phyloP scores from a whole-genome alignment of 2,113 vertebrate genomes.

The Junco hyemalis region DNA sequence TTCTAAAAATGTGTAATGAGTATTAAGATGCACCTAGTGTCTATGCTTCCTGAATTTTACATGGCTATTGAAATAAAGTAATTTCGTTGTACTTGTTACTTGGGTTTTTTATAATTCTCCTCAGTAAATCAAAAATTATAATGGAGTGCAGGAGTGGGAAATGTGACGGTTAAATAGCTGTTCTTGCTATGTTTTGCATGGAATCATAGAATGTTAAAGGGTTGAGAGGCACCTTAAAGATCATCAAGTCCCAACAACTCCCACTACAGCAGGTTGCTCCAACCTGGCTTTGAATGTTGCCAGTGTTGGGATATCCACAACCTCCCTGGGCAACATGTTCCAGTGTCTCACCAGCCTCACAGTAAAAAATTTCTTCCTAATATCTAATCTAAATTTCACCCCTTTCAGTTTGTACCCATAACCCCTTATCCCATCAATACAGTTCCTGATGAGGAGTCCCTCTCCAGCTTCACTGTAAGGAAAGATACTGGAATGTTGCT shows the following conservation, averaged over 20 bases:
- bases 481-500: neutral
- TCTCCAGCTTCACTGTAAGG: neutral
- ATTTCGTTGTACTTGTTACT: no score
- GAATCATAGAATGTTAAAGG: neutral
- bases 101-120: neutral
- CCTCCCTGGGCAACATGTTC: neutral
- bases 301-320: neutral
- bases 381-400: neutral
- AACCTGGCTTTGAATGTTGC: neutral
- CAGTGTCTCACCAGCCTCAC: neutral
- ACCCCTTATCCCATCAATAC: no score
- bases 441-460: neutral
- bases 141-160: neutral
- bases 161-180: neutral
- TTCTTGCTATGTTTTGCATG: neutral
- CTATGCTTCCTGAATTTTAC: neutral
- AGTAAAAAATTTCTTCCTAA: neutral
- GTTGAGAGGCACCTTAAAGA: neutral
- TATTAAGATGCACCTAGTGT: neutral
- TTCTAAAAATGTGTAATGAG: neutral
- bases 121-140: neutral
- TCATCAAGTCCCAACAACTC: neutral
- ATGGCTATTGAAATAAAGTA: neutral
- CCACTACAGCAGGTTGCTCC: neutral
- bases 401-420: neutral